These are phyloP conservation scores for Lagodon rhomboides DNA, from an alignment of 2,797 vertebrate genomes.

Conservation along the genomic window DNA sequence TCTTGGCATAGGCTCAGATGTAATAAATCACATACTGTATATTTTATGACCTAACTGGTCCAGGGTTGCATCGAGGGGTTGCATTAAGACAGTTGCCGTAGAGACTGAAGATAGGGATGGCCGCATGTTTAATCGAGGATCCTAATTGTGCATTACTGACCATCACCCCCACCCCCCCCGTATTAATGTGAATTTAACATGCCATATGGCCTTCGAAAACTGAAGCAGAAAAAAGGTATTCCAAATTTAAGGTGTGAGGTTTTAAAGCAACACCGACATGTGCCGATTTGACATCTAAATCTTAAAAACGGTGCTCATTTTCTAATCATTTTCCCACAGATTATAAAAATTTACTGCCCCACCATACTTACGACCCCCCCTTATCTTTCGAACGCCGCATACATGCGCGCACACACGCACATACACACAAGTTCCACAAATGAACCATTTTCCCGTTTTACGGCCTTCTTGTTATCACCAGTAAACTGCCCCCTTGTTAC, in stretches of 20 bases:
- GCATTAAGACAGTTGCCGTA: slow-evolving; percentile 65
- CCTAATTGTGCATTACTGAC: slow-evolving; percentile 59
- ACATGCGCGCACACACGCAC: slow-evolving; percentile 6
- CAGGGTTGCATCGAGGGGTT: slow-evolving; percentile 72
- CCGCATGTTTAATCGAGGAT: slow-evolving; percentile 58
- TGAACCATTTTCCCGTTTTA: slow-evolving; percentile 69
- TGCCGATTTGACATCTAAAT: slow-evolving; percentile 10
- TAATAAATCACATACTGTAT: slow-evolving; percentile 86
- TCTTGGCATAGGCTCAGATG: slow-evolving; percentile 78
- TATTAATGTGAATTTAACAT: slow-evolving; percentile 29
- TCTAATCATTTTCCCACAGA: slow-evolving; percentile 45
- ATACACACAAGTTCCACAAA: slow-evolving; percentile 51
- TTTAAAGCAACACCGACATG: slow-evolving; percentile 4
- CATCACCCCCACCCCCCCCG: slow-evolving; percentile 6
- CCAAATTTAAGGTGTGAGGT: slow-evolving; percentile 7
- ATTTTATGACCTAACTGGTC: slow-evolving; percentile 83
- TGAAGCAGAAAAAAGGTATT: slow-evolving; percentile 11
- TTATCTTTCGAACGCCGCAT: slow-evolving; percentile 47
- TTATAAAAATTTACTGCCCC: slow-evolving; percentile 46
- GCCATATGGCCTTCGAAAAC: slow-evolving; percentile 19
- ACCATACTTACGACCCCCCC: slow-evolving; percentile 7
- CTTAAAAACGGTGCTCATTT: slow-evolving; percentile 18
- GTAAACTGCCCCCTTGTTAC: slow-evolving; percentile 79
- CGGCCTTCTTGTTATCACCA: slow-evolving; percentile 72
- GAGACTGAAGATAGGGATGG: slow-evolving; percentile 52